Conservation (phyloP, 2,888 invertebrate genomes). For the Patella ulyssiponensis region DNA sequence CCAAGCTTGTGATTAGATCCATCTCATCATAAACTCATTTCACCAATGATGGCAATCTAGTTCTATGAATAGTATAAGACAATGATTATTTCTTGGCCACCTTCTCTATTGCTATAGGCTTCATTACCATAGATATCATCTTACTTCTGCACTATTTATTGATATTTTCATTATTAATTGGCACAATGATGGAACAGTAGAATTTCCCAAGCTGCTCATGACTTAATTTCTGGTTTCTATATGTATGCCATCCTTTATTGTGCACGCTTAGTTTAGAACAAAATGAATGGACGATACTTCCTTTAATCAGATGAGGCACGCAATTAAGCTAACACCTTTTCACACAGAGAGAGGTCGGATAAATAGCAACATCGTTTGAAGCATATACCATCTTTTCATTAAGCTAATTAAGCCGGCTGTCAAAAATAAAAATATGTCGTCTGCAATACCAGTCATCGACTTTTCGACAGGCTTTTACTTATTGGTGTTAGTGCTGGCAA, state of each 20-base stretch:
- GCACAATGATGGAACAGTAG: too few species aligned
- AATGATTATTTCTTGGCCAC: conserved; percentile 6
- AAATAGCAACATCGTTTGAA: not conserved
- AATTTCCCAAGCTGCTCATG: too few species aligned
- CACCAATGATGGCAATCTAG: not conserved
- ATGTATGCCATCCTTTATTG: too few species aligned
- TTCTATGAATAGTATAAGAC: conserved; percentile 7
- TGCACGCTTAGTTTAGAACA: too few species aligned
- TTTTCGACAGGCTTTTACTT: conserved; percentile 2
- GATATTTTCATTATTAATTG: not conserved
- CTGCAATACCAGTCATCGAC: conserved; percentile 4
- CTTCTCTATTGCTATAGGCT: not conserved
- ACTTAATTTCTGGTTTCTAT: too few species aligned
- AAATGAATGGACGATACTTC: too few species aligned
- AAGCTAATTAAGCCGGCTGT: not conserved
- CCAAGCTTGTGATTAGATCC: conserved; percentile 3
- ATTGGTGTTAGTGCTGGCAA: not conserved
- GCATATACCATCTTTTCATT: conserved; percentile 1
- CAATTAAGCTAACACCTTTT: too few species aligned
- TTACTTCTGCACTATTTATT: conserved; percentile 4
- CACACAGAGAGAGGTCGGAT: too few species aligned
- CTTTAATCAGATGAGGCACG: too few species aligned
- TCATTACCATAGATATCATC: conserved; percentile 9
- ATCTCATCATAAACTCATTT: conserved; percentile 5
- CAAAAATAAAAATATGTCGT: conserved; percentile 9